Percentiles rank a stretch among this genome's conserved stretches.
Evolutionary conservation across 2,888 invertebrate species (phyloP).

Genomic region (Sinelater perroti): DNA sequence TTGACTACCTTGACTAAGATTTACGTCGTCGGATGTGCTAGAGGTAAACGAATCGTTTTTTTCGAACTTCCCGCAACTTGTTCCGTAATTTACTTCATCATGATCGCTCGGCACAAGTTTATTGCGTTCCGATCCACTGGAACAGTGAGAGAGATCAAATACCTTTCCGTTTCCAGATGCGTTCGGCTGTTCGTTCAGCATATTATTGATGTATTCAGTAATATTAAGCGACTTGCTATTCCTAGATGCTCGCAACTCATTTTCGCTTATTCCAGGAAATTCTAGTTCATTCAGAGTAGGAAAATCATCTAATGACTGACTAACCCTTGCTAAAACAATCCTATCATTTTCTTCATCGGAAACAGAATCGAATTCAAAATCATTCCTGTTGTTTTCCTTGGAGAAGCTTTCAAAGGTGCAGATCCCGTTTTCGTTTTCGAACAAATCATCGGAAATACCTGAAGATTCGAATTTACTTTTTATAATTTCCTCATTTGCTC

Average conservation of each 20-base stretch:
- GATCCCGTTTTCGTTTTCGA: constrained; percentile 45
- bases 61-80: constrained; percentile 36
- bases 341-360: constrained; percentile 19
- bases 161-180: constrained; percentile 32
- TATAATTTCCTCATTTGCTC: too few relatives aligned
- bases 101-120: background rate
- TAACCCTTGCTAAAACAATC: too few relatives aligned
- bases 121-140: background rate
- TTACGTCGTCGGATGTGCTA: constrained; percentile 18
- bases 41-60: constrained; percentile 31
- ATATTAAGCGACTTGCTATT: constrained; percentile 17
- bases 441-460: constrained; percentile 14
- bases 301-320: too few relatives aligned
- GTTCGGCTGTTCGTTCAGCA: constrained; percentile 6
- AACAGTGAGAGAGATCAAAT: constrained; percentile 56
- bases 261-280: too few relatives aligned
- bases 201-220: constrained; percentile 11
- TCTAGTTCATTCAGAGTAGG: too few relatives aligned
- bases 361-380: constrained; percentile 15
- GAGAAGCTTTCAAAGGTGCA: constrained; percentile 49
- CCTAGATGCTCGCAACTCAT: background rate
- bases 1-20: constrained; percentile 7
- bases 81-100: background rate
- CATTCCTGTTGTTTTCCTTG: constrained; percentile 26
- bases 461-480: constrained; percentile 1